phyloP scores from a whole-genome alignment of 2,113 vertebrate genomes.

The Bos taurus region DNA sequence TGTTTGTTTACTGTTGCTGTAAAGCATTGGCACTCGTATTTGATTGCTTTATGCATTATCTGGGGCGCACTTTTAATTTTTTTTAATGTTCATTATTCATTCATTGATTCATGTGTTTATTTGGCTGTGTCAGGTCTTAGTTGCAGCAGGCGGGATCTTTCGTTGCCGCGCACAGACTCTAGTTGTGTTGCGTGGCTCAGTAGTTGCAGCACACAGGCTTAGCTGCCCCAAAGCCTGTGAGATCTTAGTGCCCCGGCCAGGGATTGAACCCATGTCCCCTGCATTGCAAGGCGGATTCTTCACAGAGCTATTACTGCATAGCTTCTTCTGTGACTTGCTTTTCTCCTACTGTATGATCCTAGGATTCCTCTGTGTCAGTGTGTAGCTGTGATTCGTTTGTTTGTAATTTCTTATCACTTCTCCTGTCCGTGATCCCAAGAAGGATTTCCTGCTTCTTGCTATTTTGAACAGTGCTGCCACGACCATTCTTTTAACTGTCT shows the following conservation, averaged over 20 bases:
- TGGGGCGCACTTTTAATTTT: not conserved
- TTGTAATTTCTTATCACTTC: not conserved
- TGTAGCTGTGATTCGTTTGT: not conserved
- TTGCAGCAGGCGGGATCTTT: not conserved
- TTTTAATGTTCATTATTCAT: not conserved
- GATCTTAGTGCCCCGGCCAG: not conserved
- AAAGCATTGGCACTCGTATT: not conserved
- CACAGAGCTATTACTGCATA: not conserved
- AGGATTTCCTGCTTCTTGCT: not conserved
- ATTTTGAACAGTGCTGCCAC: not conserved
- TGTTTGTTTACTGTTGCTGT: not conserved
- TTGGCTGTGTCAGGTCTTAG: not conserved
- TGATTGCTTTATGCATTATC: not conserved
- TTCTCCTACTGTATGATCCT: not conserved
- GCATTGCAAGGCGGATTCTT: not conserved
- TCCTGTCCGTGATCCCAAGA: not conserved
- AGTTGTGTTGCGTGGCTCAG: not conserved
- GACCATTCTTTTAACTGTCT: not conserved
- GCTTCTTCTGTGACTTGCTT: not conserved
- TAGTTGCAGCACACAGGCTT: not conserved
- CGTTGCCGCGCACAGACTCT: rapidly evolving
- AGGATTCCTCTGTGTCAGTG: not conserved
- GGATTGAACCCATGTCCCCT: not conserved
- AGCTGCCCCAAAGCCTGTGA: not conserved
- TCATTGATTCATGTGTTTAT: not conserved